Conservation (phyloP, 2,797 vertebrate genomes). For the Erethizon dorsatum region DNA sequence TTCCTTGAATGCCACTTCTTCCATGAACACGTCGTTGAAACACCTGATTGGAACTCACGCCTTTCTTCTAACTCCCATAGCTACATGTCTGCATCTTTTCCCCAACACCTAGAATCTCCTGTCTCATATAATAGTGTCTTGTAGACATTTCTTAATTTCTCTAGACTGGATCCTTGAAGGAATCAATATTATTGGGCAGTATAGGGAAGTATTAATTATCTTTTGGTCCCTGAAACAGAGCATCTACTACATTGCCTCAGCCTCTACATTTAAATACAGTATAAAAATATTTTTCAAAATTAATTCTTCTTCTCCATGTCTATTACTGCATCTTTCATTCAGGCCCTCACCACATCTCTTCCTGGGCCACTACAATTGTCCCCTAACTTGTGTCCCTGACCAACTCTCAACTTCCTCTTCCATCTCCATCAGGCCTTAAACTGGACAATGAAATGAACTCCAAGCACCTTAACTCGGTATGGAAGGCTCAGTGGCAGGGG, state of each 20-base stretch:
- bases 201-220: neutral
- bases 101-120: neutral
- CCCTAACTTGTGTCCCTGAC: neutral
- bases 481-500: neutral
- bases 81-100: neutral
- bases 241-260: neutral
- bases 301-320: neutral
- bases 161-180: neutral
- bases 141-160: slow-evolving; percentile 25
- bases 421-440: neutral
- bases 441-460: neutral
- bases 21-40: neutral
- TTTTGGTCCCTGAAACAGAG: neutral
- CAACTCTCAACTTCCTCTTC: neutral
- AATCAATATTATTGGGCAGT: neutral
- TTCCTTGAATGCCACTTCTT: neutral
- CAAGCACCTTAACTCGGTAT: neutral
- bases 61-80: neutral
- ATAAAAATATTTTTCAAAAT: neutral
- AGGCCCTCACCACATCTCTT: neutral
- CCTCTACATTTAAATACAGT: neutral
- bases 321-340: neutral
- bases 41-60: neutral
- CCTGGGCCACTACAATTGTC: neutral
- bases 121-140: neutral